A percentile compares a stretch with the other conserved stretches of the same genome.
These are phyloP conservation scores for Aricia artaxerxes DNA, from an alignment of 2,888 invertebrate genomes.

Conservation along the genomic window DNA sequence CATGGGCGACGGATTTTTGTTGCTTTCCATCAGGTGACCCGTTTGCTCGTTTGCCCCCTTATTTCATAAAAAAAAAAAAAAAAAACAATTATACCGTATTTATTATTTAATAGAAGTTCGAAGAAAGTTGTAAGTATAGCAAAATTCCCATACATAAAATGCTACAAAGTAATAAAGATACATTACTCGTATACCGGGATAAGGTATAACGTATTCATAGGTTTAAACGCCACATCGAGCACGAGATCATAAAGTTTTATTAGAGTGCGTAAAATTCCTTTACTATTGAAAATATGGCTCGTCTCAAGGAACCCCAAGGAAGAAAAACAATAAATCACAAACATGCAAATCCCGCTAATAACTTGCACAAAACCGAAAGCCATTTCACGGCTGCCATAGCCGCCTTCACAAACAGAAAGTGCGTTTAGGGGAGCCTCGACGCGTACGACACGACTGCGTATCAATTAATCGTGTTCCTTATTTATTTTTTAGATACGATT, in stretches of 20 bases:
- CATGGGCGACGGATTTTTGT: too few species aligned
- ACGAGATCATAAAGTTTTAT: slow-evolving; percentile 45
- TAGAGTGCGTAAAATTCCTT: slow-evolving; percentile 43
- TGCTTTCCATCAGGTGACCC: too few species aligned
- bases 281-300: slow-evolving; percentile 46
- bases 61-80: too few species aligned
- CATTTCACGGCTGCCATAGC: slow-evolving; percentile 74
- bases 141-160: neutral
- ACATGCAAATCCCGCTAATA: slow-evolving; percentile 79
- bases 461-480: neutral
- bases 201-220: slow-evolving; percentile 9
- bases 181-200: slow-evolving; percentile 21
- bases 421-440: slow-evolving; percentile 36
- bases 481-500: neutral
- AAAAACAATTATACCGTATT: too few species aligned
- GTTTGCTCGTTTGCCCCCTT: too few species aligned
- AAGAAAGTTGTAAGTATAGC: neutral
- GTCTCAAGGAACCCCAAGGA: slow-evolving; percentile 46
- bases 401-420: slow-evolving; percentile 41
- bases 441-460: slow-evolving; percentile 38
- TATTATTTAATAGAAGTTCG: neutral
- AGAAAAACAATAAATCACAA: slow-evolving; percentile 74
- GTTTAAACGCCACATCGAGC: slow-evolving; percentile 33
- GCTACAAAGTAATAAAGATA: slow-evolving; percentile 6
- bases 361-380: slow-evolving; percentile 79